phyloP scores from a whole-genome alignment of 2,888 invertebrate species.

The Phalangium opilio region DNA sequence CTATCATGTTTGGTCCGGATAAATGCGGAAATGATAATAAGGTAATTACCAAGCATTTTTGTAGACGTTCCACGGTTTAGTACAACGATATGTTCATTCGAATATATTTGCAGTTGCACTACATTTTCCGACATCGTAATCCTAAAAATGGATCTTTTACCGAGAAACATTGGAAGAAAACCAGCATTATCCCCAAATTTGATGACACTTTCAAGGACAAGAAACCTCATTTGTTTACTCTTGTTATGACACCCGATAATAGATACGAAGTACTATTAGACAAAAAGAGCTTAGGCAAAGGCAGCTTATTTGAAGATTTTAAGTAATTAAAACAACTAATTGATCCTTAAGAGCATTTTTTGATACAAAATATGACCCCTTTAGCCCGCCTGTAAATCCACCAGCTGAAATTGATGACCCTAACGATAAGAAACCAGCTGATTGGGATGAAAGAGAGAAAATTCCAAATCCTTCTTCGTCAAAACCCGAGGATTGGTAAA shows the following conservation, averaged over 20 bases:
- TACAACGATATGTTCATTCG: not conserved
- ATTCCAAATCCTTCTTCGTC: slow-evolving; percentile 64
- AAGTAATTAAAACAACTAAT: no score
- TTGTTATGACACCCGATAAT: slow-evolving; percentile 62
- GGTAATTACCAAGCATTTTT: no score
- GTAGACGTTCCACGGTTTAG: no score
- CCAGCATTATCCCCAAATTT: slow-evolving; percentile 44
- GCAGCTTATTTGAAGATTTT: slow-evolving; percentile 74
- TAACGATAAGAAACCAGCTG: slow-evolving; percentile 56
- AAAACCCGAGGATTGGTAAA: slow-evolving; percentile 74
- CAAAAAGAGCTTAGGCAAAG: slow-evolving; percentile 64
- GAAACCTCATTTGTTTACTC: slow-evolving; percentile 69
- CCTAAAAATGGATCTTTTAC: slow-evolving; percentile 73
- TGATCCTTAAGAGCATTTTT: no score
- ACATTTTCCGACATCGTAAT: slow-evolving; percentile 89
- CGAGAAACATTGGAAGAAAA: slow-evolving; percentile 92
- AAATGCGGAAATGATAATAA: slow-evolving; percentile 95
- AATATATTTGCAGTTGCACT: slow-evolving; percentile 42
- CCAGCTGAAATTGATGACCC: slow-evolving; percentile 88
- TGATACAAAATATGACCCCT: no score
- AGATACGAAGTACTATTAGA: slow-evolving; percentile 67
- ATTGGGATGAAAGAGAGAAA: slow-evolving; percentile 93
- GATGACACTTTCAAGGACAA: slow-evolving; percentile 52
- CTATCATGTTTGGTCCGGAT: slow-evolving; percentile 99
- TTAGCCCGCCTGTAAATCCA: slow-evolving; percentile 76